Evolutionary conservation across 2,113 vertebrate genomes (phyloP).

Genomic region (Tragelaphus scriptus): DNA sequence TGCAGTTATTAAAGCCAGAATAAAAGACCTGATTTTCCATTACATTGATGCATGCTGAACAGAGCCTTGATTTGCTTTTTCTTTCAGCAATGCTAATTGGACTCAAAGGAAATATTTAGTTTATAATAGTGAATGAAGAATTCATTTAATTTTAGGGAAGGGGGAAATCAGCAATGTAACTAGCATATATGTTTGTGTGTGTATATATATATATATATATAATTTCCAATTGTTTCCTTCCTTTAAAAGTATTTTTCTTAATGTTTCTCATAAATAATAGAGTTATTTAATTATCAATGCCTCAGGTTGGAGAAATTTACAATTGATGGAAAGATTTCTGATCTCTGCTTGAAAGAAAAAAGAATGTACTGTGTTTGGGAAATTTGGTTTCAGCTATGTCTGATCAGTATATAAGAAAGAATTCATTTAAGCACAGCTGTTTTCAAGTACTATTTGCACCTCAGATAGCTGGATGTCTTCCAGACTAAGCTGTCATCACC

Average conservation of each 20-base stretch:
- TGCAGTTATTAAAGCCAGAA: conserved; percentile 84
- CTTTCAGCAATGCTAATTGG: conserved; percentile 86
- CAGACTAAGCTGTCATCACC: background rate
- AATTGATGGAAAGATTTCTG: conserved; percentile 19
- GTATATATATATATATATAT: background rate
- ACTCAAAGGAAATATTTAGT: conserved; percentile 87
- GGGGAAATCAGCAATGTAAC: conserved; percentile 65
- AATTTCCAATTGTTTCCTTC: conserved; percentile 55
- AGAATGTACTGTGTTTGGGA: background rate
- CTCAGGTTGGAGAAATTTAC: conserved; percentile 19
- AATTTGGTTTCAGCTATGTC: background rate
- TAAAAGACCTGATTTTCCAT: conserved; percentile 86
- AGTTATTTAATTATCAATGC: conserved; percentile 72
- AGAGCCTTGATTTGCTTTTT: conserved; percentile 81
- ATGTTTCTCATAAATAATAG: conserved; percentile 64
- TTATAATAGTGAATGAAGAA: conserved; percentile 85
- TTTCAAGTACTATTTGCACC: background rate
- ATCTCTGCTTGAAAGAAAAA: background rate
- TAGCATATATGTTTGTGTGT: background rate
- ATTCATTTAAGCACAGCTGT: background rate
- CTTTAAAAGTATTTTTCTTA: conserved; percentile 69
- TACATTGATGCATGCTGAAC: conserved; percentile 82
- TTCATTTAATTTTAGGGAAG: conserved; percentile 80
- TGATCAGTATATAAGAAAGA: conserved; percentile 26
- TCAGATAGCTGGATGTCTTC: background rate